phyloP scores from a whole-genome alignment of 30 jellyfish, hydroid and myxozoan genomes.

The Cassiopea andromeda region DNA sequence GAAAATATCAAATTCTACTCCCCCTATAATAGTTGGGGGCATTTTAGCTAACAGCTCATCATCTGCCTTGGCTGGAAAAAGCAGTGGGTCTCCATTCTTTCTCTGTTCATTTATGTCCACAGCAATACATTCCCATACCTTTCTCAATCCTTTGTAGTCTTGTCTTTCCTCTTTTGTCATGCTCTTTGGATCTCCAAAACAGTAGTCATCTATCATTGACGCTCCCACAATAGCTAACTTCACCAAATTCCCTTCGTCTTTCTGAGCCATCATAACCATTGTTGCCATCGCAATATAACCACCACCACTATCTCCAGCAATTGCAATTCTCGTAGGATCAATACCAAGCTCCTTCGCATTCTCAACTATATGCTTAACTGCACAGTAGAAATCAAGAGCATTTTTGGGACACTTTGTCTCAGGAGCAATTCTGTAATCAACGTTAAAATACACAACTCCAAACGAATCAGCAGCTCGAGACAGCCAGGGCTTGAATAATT shows the following conservation, averaged over 20 bases:
- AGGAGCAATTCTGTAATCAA: conserved; percentile 56
- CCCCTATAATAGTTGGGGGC: conserved; percentile 46
- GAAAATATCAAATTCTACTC: conserved; percentile 30
- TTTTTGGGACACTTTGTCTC: conserved; percentile 62
- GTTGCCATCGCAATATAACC: conserved; percentile 44
- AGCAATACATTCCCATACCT: conserved; percentile 38
- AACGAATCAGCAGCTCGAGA: not conserved
- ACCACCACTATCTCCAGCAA: conserved; percentile 67
- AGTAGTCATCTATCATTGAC: conserved; percentile 49
- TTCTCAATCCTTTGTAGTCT: not conserved
- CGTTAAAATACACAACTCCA: conserved; percentile 25
- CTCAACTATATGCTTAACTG: conserved; percentile 35
- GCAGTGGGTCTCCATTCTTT: conserved; percentile 43
- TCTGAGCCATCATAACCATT: conserved; percentile 59
- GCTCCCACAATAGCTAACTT: conserved; percentile 15
- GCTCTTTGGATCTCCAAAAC: conserved; percentile 22
- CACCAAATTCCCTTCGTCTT: conserved; percentile 32
- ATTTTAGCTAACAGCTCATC: conserved; percentile 43
- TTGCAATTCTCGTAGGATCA: conserved; percentile 31
- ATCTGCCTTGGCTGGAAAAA: conserved; percentile 42
- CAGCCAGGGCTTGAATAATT: conserved; percentile 23
- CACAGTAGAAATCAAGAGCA: conserved; percentile 50
- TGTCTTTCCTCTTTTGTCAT: conserved; percentile 54
- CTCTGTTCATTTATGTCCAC: conserved; percentile 39
- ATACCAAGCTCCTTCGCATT: conserved; percentile 37